These are phyloP conservation scores for Drosophila merina DNA, from an alignment of 2,888 invertebrate genomes.

Conservation along the genomic window DNA sequence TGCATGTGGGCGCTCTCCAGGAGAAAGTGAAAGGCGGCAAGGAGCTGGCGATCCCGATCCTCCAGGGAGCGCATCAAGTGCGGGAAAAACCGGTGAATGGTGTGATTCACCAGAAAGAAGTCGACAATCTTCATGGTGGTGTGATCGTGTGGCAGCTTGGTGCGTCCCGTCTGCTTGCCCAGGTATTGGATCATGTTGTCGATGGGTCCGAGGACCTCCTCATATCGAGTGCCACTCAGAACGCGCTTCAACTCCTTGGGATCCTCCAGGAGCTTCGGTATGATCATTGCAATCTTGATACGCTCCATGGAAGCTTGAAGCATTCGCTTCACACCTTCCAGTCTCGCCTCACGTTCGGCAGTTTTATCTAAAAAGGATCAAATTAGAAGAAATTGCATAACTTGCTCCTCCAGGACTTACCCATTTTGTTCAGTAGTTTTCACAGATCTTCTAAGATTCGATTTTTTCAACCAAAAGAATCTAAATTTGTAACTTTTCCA, in stretches of 20 bases:
- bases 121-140: conserved; percentile 47
- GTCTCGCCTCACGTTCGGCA: conserved; percentile 44
- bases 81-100: conserved; percentile 49
- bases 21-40: conserved; percentile 49
- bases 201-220: conserved; percentile 39
- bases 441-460: neutral
- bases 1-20: conserved; percentile 48
- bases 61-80: conserved; percentile 28
- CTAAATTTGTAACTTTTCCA: neutral
- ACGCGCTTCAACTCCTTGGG: conserved; percentile 8
- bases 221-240: conserved; percentile 30
- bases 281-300: conserved; percentile 54
- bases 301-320: conserved; percentile 31
- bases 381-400: too few species aligned
- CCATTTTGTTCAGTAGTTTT: conserved; percentile 4
- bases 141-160: conserved; percentile 35
- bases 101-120: conserved; percentile 49
- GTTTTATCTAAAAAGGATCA: conserved; percentile 29
- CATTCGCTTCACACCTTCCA: conserved; percentile 52
- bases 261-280: conserved; percentile 52
- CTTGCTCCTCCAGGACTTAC: conserved; percentile 3
- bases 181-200: conserved; percentile 28
- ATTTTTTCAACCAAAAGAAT: neutral
- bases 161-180: conserved; percentile 20
- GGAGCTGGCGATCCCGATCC: conserved; percentile 36